Evolutionary conservation across 2,888 invertebrate species (phyloP), one percentile per base, ranked within the genome.

Genomic region (Craniophora ligustri): DNA sequence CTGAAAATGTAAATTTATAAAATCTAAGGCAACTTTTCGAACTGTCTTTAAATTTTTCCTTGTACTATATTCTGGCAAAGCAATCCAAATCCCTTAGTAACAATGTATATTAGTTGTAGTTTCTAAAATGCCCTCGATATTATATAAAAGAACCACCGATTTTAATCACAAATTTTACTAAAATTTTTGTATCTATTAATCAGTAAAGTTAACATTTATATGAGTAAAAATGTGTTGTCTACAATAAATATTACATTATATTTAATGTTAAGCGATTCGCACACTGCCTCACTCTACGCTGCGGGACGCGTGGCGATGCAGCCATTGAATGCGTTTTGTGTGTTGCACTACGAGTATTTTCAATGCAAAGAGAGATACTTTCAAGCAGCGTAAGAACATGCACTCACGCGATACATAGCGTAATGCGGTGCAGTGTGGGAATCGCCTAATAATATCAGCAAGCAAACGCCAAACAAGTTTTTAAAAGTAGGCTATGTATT

Each of bases 91-190:
- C 6, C 7, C 11, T 42, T 21, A 21, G 10, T 14, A 32, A 31
- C 21, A 42, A 16, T 10, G 2, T 32, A 10, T 19, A 13, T 34
- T 53, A 65, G 42, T 28, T 10, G 13, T 14, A 35, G 14, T 10
- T 5, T 31, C 5, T 14, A 46, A 3, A 8, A 19, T n/a, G 11
- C 19, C 19, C 19, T 18, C 4, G 58, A 64, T 28, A 4, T 35
- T 59, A 19, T 48, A 47, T 34, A 15, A 31, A 36, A 40, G 45
- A 48, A 65, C 67, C 69, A 67, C 69, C 67, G 67, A 67, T 65
- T 61, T 51, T 60, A 40, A 53, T 39, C 66, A 66, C 47, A 48
- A 57, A 15, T 38, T 34, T 15, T 50, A 64, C 31, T 15, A 14
- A 31, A 14, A 15, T 32, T 42, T 49, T 64, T 62, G 40, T 57